Evolutionary conservation across 1,140 invertebrate species (phyloP).

Genomic region (Calycopis cecrops): DNA sequence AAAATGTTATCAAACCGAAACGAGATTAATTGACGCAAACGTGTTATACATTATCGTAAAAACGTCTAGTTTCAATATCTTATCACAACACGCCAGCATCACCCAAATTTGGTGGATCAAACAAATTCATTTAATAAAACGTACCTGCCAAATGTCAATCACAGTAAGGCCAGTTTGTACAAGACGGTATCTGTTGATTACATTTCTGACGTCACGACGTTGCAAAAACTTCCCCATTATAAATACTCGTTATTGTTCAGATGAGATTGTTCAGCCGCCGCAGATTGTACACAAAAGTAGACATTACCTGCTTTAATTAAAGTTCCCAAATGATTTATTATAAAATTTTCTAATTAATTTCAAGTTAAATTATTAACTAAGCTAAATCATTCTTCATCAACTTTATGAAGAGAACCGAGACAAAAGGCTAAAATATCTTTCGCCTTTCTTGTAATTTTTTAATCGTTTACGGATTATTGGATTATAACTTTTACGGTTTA

Average conservation of each 20-base stretch:
- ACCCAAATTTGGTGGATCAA: conserved; percentile 26
- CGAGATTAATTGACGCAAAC: neutral
- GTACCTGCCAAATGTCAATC: conserved; percentile 41
- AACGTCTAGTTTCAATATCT: conserved; percentile 11
- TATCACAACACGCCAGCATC: conserved; percentile 11
- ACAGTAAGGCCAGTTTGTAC: conserved; percentile 35
- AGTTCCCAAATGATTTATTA: conserved; percentile 42
- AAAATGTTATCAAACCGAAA: too few relatives aligned
- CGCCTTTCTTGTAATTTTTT: conserved; percentile 11
- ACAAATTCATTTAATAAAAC: conserved; percentile 45
- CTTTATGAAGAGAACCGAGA: conserved; percentile 21
- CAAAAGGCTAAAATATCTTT: conserved; percentile 8
- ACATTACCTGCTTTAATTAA: conserved; percentile 41
- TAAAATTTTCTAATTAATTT: conserved; percentile 39
- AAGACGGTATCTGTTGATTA: conserved; percentile 44
- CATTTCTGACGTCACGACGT: conserved; percentile 47
- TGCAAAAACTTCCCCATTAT: conserved; percentile 36
- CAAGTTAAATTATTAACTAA: conserved; percentile 35
- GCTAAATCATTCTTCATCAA: conserved; percentile 34
- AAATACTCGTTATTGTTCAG: conserved; percentile 42
- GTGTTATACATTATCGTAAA: conserved; percentile 12
- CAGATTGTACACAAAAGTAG: conserved; percentile 36
- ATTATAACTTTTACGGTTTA: too few relatives aligned
- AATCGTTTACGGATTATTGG: neutral
- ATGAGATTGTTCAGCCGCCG: conserved; percentile 33